Evolutionary conservation across 2,888 invertebrate species (phyloP).

Genomic region (Cancer borealis): DNA sequence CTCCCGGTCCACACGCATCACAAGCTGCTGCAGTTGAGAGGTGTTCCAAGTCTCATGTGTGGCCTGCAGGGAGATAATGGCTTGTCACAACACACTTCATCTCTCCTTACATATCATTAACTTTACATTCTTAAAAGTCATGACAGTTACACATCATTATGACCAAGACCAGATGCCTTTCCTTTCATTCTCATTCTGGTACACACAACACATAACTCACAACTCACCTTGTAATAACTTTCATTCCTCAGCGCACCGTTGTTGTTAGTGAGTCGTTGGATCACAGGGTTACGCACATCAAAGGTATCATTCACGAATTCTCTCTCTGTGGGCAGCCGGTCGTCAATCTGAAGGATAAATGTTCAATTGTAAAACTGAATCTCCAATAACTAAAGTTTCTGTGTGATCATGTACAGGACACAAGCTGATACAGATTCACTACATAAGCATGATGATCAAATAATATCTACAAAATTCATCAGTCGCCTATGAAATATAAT

Average conservation of each 20-base stretch:
- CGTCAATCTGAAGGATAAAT: constrained; percentile 54
- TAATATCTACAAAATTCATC: not conserved
- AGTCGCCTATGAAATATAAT: not conserved
- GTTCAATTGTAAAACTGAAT: not conserved
- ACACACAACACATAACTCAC: not conserved
- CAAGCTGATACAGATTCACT: not conserved
- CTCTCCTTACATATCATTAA: not conserved
- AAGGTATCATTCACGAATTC: constrained; percentile 64
- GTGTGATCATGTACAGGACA: not conserved
- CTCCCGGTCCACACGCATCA: constrained; percentile 68
- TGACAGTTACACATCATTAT: not conserved
- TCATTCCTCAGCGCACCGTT: constrained; percentile 88
- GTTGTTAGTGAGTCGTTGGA: constrained; percentile 90
- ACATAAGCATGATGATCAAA: not conserved
- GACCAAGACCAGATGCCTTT: not conserved
- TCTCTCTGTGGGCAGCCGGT: constrained; percentile 54
- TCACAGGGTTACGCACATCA: constrained; percentile 86
- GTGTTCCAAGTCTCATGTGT: constrained; percentile 84
- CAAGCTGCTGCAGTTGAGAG: constrained; percentile 80
- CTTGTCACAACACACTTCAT: not conserved
- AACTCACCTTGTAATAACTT: constrained; percentile 92
- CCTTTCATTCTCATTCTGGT: not conserved
- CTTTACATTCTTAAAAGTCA: not conserved
- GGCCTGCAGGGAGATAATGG: constrained; percentile 80
- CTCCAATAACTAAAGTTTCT: not conserved